These are phyloP conservation scores for Hypomesus transpacificus DNA, from an alignment of 2,113 vertebrate species.

Conservation along the genomic window DNA sequence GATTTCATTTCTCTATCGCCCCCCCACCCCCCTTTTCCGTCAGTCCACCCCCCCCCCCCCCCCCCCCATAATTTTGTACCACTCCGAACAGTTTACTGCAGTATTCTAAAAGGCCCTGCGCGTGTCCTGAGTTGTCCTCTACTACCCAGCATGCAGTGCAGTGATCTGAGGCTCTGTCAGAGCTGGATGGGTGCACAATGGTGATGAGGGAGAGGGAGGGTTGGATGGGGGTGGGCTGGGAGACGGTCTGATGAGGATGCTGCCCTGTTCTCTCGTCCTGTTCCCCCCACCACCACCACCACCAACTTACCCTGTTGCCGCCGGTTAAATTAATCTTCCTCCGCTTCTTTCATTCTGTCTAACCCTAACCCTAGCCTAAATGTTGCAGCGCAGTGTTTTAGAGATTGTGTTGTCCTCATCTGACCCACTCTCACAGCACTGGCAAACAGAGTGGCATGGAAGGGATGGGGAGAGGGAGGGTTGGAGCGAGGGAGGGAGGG, in stretches of 20 bases:
- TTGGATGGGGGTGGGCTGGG: background rate
- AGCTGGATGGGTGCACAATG: too few species aligned
- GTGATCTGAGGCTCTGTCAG: too few species aligned
- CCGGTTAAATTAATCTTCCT: background rate
- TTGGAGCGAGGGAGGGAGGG: background rate
- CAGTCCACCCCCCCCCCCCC: background rate
- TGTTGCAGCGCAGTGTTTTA: constrained; percentile 37
- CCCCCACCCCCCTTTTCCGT: background rate
- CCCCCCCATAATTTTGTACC: too few species aligned
- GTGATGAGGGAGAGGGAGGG: too few species aligned
- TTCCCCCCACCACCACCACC: background rate
- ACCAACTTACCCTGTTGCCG: too few species aligned
- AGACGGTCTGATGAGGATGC: background rate
- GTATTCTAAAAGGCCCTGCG: background rate
- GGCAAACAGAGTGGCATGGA: constrained; percentile 11
- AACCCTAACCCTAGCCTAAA: constrained; percentile 10
- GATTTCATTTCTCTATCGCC: background rate
- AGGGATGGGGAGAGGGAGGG: constrained; percentile 2
- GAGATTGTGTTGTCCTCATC: constrained; percentile 46
- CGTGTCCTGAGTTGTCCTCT: too few species aligned
- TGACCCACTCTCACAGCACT: constrained; percentile 47
- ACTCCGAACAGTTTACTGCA: background rate
- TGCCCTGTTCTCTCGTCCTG: too few species aligned
- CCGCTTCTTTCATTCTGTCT: constrained; percentile 24
- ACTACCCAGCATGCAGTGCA: background rate